phyloP scores from a whole-genome alignment of 2,113 vertebrate genomes.

The Microcebus griseorufus region DNA sequence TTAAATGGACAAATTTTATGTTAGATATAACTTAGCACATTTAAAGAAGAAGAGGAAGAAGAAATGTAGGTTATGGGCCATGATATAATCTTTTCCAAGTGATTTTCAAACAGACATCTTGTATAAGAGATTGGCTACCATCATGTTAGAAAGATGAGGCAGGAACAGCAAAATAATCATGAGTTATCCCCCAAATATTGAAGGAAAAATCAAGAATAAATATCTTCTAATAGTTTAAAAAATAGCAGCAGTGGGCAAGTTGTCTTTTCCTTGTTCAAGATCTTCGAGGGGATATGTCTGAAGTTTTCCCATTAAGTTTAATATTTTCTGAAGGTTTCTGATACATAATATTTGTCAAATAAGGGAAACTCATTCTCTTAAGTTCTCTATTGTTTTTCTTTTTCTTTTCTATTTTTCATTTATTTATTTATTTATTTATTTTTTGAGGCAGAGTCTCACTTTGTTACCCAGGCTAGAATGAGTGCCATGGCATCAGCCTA shows the following conservation, averaged over 20 bases:
- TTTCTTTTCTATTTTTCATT: too few species aligned
- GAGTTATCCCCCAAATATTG: not conserved
- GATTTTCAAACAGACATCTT: not conserved
- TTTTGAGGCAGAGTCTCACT: too few species aligned
- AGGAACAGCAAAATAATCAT: not conserved
- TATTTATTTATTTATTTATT: too few species aligned
- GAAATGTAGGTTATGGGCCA: not conserved
- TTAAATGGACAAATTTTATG: not conserved
- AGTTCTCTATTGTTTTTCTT: not conserved
- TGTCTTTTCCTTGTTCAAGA: not conserved
- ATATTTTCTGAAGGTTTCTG: not conserved
- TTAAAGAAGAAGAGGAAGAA: not conserved
- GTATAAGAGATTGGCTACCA: not conserved
- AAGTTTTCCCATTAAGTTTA: not conserved
- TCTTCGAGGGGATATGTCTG: not conserved
- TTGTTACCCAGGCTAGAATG: too few species aligned
- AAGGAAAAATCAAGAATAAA: not conserved
- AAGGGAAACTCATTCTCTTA: not conserved
- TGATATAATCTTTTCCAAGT: not conserved
- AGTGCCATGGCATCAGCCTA: too few species aligned
- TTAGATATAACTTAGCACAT: not conserved
- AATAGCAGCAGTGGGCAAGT: not conserved
- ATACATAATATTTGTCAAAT: not conserved
- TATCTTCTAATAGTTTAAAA: not conserved
- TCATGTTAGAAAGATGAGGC: not conserved